Percentiles rank a stretch among this genome's conserved stretches.
phyloP scores from a whole-genome alignment of 1,140 invertebrate species.

The Diorhabda carinulata region DNA sequence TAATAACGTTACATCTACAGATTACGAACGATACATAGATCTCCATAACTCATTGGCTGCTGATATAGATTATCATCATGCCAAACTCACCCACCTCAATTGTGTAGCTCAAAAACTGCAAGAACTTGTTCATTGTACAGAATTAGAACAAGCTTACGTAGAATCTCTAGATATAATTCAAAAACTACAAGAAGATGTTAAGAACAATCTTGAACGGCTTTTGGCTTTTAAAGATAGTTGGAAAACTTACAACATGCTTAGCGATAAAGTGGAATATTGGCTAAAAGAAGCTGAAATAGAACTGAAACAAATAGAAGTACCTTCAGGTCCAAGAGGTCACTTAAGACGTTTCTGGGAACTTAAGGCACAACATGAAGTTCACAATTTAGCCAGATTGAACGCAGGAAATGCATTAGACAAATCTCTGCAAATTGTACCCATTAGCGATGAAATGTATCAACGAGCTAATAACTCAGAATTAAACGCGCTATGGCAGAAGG shows the following conservation, averaged over 20 bases:
- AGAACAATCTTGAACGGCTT: conserved; percentile 63
- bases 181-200: conserved; percentile 69
- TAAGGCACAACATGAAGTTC: conserved; percentile 82
- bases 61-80: conserved; percentile 73
- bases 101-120: conserved; percentile 70
- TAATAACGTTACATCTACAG: conserved; percentile 69
- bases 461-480: conserved; percentile 70
- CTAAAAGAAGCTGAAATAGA: conserved; percentile 67
- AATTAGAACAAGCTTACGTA: conserved; percentile 65
- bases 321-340: conserved; percentile 59
- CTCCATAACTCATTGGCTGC: conserved; percentile 73
- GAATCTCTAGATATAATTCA: conserved; percentile 65
- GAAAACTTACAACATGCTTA: conserved; percentile 65
- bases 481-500: conserved; percentile 68
- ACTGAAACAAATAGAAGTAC: conserved; percentile 52
- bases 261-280: conserved; percentile 71
- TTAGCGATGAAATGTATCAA: conserved; percentile 77
- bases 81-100: conserved; percentile 67
- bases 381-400: conserved; percentile 72
- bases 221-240: conserved; percentile 72
- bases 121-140: conserved; percentile 66
- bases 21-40: conserved; percentile 79
- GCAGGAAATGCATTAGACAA: conserved; percentile 69
- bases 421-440: conserved; percentile 68
- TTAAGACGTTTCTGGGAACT: conserved; percentile 82